Conservation (phyloP, 2,797 vertebrate genomes). For the Potorous gilbertii region DNA sequence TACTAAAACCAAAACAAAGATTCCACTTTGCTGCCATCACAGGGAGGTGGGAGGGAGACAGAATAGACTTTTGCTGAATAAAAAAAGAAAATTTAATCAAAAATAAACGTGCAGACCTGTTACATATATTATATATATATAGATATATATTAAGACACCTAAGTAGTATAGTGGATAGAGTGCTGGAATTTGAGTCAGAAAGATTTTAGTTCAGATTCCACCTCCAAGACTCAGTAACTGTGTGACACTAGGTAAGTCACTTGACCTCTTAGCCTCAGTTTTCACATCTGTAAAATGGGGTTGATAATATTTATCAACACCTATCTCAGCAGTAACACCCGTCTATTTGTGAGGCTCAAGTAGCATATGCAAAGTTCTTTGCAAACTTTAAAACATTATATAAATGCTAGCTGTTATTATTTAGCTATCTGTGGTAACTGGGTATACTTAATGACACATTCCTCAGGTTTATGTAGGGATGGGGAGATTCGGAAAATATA, state of each 20-base stretch:
- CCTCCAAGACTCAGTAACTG: too few relatives aligned
- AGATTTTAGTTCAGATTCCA: too few relatives aligned
- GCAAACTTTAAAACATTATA: neutral
- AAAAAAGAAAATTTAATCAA: neutral
- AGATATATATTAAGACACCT: neutral
- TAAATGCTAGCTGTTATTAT: too few relatives aligned
- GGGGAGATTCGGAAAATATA: neutral
- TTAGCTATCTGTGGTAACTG: neutral
- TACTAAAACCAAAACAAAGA: too few relatives aligned
- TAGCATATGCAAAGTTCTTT: neutral
- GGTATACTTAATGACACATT: neutral
- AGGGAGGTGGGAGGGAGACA: neutral
- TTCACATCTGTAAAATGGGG: too few relatives aligned
- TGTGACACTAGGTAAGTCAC: too few relatives aligned
- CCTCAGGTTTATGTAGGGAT: neutral
- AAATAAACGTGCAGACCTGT: neutral
- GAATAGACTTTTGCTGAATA: neutral
- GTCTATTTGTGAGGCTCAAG: neutral
- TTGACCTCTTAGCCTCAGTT: too few relatives aligned
- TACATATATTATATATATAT: neutral
- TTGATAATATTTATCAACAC: neutral
- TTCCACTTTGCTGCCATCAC: too few relatives aligned
- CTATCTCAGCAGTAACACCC: neutral
- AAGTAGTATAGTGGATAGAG: neutral
- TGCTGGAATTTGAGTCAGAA: neutral